Percentiles rank a stretch among this genome's conserved stretches.
Conservation (phyloP, 2,797 vertebrate species). For the Steatocranus sp. region DNA sequence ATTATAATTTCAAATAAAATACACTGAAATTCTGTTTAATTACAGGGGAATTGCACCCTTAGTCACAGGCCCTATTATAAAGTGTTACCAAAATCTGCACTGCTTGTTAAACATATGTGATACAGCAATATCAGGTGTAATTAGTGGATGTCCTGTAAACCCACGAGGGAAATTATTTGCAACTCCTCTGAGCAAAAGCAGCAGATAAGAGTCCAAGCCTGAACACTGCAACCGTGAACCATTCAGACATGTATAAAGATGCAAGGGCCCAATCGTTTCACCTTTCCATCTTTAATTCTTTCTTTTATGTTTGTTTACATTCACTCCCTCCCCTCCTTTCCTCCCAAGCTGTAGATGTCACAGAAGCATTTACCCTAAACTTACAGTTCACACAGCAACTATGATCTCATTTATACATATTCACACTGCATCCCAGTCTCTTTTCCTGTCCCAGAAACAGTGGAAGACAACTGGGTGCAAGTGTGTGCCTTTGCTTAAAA, state of each 20-base stretch:
- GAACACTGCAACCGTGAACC: background rate
- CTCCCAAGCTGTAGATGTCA: background rate
- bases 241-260: background rate
- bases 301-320: background rate
- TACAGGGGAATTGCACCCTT: background rate
- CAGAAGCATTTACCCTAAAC: background rate
- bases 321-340: background rate
- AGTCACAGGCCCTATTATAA: background rate
- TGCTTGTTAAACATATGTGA: background rate
- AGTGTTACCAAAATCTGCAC: background rate
- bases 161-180: background rate
- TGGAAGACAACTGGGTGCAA: background rate
- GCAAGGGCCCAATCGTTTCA: background rate
- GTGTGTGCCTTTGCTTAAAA: background rate
- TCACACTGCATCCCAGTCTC: background rate
- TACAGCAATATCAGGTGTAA: background rate
- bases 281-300: background rate
- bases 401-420: background rate
- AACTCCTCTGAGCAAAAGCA: background rate
- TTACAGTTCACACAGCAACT: background rate
- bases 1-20: background rate
- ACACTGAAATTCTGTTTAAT: background rate
- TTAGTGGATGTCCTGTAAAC: background rate
- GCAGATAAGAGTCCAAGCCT: background rate
- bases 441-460: background rate